Conservation (phyloP, 2,113 vertebrate species). For the Pterocles gutturalis region DNA sequence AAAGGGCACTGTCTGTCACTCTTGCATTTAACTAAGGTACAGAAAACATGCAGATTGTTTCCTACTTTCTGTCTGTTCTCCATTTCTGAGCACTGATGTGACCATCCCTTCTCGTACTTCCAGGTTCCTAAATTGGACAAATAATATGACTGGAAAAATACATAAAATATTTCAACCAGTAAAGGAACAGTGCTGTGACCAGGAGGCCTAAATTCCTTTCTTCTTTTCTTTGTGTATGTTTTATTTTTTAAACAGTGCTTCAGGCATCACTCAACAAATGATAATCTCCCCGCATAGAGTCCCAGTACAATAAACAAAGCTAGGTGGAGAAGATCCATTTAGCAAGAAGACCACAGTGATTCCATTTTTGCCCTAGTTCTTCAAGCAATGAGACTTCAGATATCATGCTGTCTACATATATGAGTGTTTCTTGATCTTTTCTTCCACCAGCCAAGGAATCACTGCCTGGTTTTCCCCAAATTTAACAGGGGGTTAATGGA, state of each 20-base stretch:
- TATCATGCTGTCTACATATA: fast-evolving
- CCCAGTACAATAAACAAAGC: conserved; percentile 11
- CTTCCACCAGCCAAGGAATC: not conserved
- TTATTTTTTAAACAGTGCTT: conserved; percentile 39
- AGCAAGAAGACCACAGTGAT: not conserved
- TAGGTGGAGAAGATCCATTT: conserved; percentile 1
- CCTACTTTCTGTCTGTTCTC: not conserved
- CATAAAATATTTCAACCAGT: not conserved
- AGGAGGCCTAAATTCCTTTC: conserved; percentile 30
- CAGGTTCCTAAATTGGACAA: not conserved
- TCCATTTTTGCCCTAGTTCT: conserved; percentile 1
- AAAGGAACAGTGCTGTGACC: not conserved
- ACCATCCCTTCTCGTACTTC: not conserved
- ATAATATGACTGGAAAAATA: not conserved
- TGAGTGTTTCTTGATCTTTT: not conserved
- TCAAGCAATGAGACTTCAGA: not conserved
- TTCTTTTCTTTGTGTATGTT: conserved; percentile 14
- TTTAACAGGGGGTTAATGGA: not conserved
- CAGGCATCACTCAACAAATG: conserved; percentile 36
- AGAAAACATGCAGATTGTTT: not conserved
- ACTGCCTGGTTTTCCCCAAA: not conserved
- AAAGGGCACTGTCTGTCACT: not conserved
- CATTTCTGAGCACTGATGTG: not conserved
- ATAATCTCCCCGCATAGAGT: conserved; percentile 2
- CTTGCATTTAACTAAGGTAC: not conserved